Evolutionary conservation across 1,140 invertebrate genomes (phyloP).

Genomic region (Heliconius hewitsoni): DNA sequence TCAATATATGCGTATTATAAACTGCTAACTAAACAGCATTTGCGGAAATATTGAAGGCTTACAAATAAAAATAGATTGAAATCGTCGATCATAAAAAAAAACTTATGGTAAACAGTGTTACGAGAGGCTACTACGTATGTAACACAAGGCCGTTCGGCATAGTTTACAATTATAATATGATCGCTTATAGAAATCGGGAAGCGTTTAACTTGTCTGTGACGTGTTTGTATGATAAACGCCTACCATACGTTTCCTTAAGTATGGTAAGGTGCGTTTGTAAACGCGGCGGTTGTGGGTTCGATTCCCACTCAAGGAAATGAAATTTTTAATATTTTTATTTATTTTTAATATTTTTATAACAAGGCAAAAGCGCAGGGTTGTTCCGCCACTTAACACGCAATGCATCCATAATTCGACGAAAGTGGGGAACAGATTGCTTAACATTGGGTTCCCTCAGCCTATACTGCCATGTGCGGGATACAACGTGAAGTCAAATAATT

Average conservation of each 20-base stretch:
- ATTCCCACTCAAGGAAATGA: too few species aligned
- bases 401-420: too few species aligned
- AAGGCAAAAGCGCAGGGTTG: too few species aligned
- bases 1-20: not conserved
- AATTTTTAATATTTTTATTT: too few species aligned
- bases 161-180: slow-evolving; percentile 44
- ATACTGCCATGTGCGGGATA: too few species aligned
- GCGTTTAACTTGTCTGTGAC: slow-evolving; percentile 42
- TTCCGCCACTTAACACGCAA: too few species aligned
- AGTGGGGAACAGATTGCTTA: too few species aligned
- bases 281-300: too few species aligned
- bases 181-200: slow-evolving; percentile 58
- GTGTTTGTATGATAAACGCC: slow-evolving; percentile 27
- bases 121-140: slow-evolving; percentile 21
- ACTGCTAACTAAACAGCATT: slow-evolving; percentile 7
- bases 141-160: slow-evolving; percentile 42
- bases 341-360: too few species aligned
- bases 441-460: too few species aligned
- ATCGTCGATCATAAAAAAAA: slow-evolving; percentile 29
- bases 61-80: slow-evolving; percentile 31
- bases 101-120: slow-evolving; percentile 26
- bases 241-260: slow-evolving; percentile 18
- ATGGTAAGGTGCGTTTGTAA: not conserved
- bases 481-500: too few species aligned
- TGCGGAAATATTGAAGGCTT: slow-evolving; percentile 28